Conservation (phyloP, 2,888 invertebrate genomes). For the Clivina fossor region DNA sequence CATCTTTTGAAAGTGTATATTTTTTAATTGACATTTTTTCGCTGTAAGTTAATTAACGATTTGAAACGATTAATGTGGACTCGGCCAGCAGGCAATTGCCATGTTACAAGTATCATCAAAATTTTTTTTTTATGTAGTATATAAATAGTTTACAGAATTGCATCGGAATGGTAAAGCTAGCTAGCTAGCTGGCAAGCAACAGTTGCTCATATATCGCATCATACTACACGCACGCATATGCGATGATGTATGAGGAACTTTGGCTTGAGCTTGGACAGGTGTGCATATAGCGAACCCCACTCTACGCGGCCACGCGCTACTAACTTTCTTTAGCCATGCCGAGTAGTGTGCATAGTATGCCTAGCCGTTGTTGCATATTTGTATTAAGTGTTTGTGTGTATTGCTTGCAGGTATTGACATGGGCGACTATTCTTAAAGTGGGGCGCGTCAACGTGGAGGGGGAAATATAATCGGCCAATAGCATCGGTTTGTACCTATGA, state of each 20-base stretch:
- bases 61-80: slow-evolving; percentile 22
- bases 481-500: slow-evolving; percentile 83
- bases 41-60: slow-evolving; percentile 32
- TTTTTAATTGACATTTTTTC: slow-evolving; percentile 35
- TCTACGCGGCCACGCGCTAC: slow-evolving; percentile 1
- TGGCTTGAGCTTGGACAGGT: slow-evolving; percentile 16
- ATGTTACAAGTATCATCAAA: background rate
- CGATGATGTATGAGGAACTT: background rate
- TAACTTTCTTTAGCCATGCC: background rate
- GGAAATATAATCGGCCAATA: slow-evolving; percentile 75
- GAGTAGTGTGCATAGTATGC: background rate
- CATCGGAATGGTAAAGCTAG: no score
- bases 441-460: slow-evolving; percentile 60
- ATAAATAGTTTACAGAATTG: background rate
- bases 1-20: slow-evolving; percentile 35
- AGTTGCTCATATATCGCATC: slow-evolving; percentile 25
- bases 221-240: no score
- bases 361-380: background rate
- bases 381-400: slow-evolving; percentile 26
- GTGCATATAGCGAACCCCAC: slow-evolving; percentile 7
- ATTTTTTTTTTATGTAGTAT: background rate
- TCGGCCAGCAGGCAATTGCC: background rate
- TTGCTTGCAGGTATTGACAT: slow-evolving; percentile 53
- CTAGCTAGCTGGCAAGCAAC: slow-evolving; percentile 21
- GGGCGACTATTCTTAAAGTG: slow-evolving; percentile 58